These are phyloP conservation scores for Pseudorhiza aurosa DNA, from an alignment of 30 jellyfish, hydroid and myxozoan species.

Conservation along the genomic window DNA sequence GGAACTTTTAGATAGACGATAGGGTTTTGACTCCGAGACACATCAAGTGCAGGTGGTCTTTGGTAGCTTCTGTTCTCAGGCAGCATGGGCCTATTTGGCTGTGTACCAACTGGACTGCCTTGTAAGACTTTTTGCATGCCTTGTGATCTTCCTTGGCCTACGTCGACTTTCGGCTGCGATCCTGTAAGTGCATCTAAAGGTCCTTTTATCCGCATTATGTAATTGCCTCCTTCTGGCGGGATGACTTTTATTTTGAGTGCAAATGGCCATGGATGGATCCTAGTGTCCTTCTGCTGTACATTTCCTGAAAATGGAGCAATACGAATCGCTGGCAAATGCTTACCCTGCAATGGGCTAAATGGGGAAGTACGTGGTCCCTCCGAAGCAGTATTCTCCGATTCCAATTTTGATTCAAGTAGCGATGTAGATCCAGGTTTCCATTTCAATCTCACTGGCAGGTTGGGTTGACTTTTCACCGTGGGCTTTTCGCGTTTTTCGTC, in stretches of 20 bases:
- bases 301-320: conserved; percentile 31
- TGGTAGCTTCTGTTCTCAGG: conserved; percentile 70
- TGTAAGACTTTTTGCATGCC: not conserved
- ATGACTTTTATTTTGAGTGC: conserved; percentile 73
- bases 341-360: not conserved
- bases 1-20: conserved; percentile 80
- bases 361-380: not conserved
- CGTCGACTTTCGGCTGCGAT: conserved; percentile 9
- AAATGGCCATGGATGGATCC: conserved; percentile 79
- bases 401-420: not conserved
- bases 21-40: conserved; percentile 50
- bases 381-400: not conserved
- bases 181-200: conserved; percentile 76
- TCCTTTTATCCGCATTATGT: conserved; percentile 90
- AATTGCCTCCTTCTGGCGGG: conserved; percentile 86
- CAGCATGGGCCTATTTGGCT: conserved; percentile 27
- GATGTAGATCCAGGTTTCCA: not conserved
- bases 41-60: conserved; percentile 31
- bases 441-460: not conserved
- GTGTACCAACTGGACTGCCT: not conserved
- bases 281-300: not conserved
- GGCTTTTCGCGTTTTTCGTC: conserved; percentile 23
- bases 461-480: not conserved
- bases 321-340: conserved; percentile 45
- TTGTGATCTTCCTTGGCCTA: conserved; percentile 56